Conservation (phyloP, 2,797 vertebrate species). For the Hydrophis major region DNA sequence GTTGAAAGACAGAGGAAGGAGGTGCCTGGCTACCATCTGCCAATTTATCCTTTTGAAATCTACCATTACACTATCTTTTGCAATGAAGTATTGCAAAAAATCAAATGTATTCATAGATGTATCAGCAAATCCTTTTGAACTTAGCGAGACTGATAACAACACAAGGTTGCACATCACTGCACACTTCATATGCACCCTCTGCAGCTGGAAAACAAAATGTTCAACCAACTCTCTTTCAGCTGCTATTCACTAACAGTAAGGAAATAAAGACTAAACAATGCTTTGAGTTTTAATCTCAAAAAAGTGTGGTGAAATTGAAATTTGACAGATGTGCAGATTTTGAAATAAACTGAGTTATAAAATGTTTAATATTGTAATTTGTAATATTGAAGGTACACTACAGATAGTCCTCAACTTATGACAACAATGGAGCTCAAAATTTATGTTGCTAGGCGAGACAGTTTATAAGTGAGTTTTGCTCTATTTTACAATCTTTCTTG, state of each 20-base stretch:
- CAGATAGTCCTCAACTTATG: no score
- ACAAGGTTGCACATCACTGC: background rate
- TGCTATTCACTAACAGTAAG: background rate
- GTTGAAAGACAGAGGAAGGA: background rate
- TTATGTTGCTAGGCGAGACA: no score
- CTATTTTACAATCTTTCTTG: no score
- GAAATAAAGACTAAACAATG: background rate
- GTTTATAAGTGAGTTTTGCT: no score
- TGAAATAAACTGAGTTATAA: background rate
- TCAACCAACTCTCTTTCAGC: background rate
- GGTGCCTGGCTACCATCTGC: background rate
- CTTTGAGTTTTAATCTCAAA: background rate
- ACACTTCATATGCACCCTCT: background rate
- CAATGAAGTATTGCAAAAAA: background rate
- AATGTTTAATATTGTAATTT: background rate
- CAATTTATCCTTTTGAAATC: background rate
- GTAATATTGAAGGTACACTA: background rate
- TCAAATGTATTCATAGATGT: background rate
- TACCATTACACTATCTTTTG: background rate
- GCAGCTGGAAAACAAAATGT: slow-evolving; percentile 17
- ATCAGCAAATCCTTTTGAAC: background rate
- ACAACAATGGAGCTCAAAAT: no score
- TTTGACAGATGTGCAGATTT: background rate
- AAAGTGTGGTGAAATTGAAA: background rate
- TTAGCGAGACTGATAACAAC: background rate